phyloP scores from a whole-genome alignment of 2,113 vertebrate species.

The Oryctolagus cuniculus region mOryCun1.1 NC_091436.1:89583001-89583500 shows the following conservation, averaged over 20 bases:
- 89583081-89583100: background rate
- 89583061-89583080: conserved; percentile 48
- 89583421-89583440: background rate
- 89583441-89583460: background rate
- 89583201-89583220: background rate
- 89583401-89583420: background rate
- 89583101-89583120: conserved; percentile 33
- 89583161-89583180: conserved; percentile 1
- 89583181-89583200: background rate
- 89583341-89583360: background rate
- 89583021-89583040: conserved; percentile 20
- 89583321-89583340: background rate
- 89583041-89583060: conserved; percentile 48
- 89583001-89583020: background rate
- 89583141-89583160: conserved; percentile 45
- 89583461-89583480: background rate
- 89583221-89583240: background rate
- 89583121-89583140: background rate
- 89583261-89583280: background rate
- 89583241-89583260: background rate
- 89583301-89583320: background rate
- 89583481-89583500: background rate
- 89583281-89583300: background rate
- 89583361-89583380: background rate
- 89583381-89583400: background rate